Evolutionary conservation across 2,113 vertebrate genomes (phyloP).

Genomic region (Manacus vitellinus): DNA sequence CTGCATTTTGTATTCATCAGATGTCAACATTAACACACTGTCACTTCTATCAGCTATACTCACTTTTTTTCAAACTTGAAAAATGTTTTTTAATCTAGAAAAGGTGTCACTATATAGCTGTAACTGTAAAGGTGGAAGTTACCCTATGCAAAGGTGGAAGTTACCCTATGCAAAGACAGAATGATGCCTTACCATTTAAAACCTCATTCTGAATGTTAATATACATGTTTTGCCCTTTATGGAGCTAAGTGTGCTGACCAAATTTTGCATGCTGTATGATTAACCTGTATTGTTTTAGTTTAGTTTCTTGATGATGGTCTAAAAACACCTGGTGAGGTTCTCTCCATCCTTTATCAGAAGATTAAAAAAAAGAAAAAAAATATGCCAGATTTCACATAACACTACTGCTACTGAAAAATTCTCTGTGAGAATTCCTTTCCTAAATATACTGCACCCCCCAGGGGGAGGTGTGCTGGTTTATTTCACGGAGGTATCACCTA

Average conservation of each 20-base stretch:
- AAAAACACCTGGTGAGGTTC: not conserved
- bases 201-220: not conserved
- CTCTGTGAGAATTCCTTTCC: not conserved
- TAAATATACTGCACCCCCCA: not conserved
- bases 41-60: conserved; percentile 12
- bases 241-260: not conserved
- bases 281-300: not conserved
- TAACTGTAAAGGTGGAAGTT: not conserved
- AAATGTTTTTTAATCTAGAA: conserved; percentile 32
- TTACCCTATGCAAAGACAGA: not conserved
- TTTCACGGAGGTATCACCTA: not conserved
- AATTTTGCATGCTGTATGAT: not conserved
- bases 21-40: conserved; percentile 37
- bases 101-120: not conserved
- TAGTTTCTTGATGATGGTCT: not conserved
- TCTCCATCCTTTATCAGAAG: not conserved
- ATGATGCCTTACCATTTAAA: not conserved
- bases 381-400: not conserved
- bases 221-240: not conserved
- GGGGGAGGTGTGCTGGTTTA: not conserved
- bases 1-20: conserved; percentile 51
- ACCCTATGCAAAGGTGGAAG: not conserved
- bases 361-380: not conserved
- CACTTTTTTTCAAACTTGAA: not conserved
- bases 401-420: not conserved